Conservation (phyloP, 2,888 invertebrate genomes). For the Drosophila cracens region DNA sequence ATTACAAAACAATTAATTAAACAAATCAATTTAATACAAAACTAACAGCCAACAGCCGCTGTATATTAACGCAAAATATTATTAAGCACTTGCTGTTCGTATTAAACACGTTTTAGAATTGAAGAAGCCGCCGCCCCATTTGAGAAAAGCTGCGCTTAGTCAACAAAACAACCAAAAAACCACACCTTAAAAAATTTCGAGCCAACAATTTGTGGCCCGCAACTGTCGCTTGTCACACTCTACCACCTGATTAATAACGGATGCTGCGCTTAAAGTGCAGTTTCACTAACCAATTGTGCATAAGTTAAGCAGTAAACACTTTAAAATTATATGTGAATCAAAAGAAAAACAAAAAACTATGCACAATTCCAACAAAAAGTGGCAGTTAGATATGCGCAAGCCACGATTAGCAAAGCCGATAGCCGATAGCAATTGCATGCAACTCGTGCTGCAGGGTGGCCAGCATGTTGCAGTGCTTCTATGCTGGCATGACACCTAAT, state of each 20-base stretch:
- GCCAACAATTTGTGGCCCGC: not conserved
- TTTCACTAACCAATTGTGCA: slow-evolving; percentile 33
- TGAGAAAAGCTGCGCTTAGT: slow-evolving; percentile 51
- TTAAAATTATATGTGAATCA: slow-evolving; percentile 55
- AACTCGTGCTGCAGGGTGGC: slow-evolving; percentile 13
- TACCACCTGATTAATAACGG: not conserved
- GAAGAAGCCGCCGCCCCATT: slow-evolving; percentile 46
- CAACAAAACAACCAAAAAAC: slow-evolving; percentile 53
- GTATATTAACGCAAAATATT: not conserved
- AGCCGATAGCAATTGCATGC: slow-evolving; percentile 21
- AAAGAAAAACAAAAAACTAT: slow-evolving; percentile 68
- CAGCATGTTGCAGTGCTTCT: not conserved
- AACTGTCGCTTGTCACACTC: not conserved
- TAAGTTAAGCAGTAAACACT: slow-evolving; percentile 30
- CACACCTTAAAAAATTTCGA: slow-evolving; percentile 70
- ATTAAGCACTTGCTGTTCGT: not conserved
- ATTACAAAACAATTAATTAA: slow-evolving; percentile 19
- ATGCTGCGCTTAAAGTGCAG: not conserved
- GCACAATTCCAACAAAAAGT: slow-evolving; percentile 41
- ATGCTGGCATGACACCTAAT: slow-evolving; percentile 25
- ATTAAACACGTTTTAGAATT: not conserved
- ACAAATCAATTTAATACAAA: not conserved
- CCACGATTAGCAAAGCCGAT: slow-evolving; percentile 52
- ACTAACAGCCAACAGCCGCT: not conserved
- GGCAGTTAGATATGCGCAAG: slow-evolving; percentile 57